Base-by-base conservation (phyloP, 2,113 vertebrate genomes). In the Eclectus roratus region DNA sequence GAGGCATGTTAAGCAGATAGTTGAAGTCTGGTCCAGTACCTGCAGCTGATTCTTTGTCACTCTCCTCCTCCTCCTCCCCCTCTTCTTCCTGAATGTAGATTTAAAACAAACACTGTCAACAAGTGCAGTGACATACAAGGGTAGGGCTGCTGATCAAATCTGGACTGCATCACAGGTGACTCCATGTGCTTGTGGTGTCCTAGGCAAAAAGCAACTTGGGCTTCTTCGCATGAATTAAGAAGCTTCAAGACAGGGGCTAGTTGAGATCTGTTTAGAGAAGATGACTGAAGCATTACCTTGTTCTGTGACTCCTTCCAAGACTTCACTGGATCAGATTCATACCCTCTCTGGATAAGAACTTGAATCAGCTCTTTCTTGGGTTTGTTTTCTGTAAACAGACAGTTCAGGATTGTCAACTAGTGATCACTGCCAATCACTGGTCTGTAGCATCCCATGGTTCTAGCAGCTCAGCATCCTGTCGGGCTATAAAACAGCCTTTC, bases 1-100 rank as follows among this genome's bases (percentile, higher is more conserved):
- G 99, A 70, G 99, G 99, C 99, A 99, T 99, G 93, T 98, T 99
- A 25, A 99, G 98, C 68, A 99, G 98, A 89, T 99, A 99, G 96
- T 99, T 99, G 96, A 99, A 99, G 92, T 99, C 99, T 2, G 99
- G 99, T 9, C 99, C 99, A 2, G 94, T 65, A n/a, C 94, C 89
- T 52, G 97, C 44, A 55, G 82, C 56, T 28, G 97, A 35, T 55
- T 98, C 97, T 35, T 93, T 92, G 44, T 95, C 98, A 13, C 94
- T 97, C 31, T 98, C 97, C 9, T 94, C 97, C 24, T 98, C 97
- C 43, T 95, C 97, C 33, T 95, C 97, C 52, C 97, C 96, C 15
- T 98, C 97, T 28, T 91, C 95, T 79, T 84, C 94, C 98, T 98
- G 91, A 49, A 74, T 0, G 14, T 43, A n/a, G 35, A 89, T 95